Percentiles rank a stretch among this genome's conserved stretches.
Conservation (phyloP, 2,113 vertebrate species). For the Eira barbara region DNA sequence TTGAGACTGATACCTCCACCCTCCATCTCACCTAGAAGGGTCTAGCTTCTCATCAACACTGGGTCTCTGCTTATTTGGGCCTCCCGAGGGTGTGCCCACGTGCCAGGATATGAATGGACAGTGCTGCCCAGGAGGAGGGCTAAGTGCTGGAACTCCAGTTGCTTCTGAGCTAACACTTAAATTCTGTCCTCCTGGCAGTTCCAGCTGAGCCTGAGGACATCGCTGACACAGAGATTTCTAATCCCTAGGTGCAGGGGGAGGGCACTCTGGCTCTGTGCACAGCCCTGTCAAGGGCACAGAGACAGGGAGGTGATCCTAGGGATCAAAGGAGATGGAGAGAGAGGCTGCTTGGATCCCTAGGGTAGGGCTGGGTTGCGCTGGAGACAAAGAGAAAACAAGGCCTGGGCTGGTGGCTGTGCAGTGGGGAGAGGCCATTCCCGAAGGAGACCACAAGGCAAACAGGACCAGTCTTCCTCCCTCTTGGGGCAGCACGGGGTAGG, state of each 20-base stretch:
- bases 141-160: no score
- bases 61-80: background rate
- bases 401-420: fast-evolving
- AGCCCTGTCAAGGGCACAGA: background rate
- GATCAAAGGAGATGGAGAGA: background rate
- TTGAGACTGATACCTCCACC: fast-evolving
- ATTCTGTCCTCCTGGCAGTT: background rate
- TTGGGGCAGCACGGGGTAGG: fast-evolving
- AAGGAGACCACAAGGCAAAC: background rate
- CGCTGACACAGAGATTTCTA: slow-evolving; percentile 16
- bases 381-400: background rate
- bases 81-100: fast-evolving
- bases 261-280: background rate
- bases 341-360: background rate
- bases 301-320: background rate
- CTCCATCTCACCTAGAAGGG: fast-evolving
- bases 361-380: background rate
- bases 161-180: slow-evolving; percentile 5
- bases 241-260: background rate
- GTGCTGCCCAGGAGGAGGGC: background rate
- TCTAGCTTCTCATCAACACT: background rate
- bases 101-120: background rate
- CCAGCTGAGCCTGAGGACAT: background rate
- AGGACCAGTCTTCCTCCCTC: background rate
- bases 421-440: background rate